Conservation (phyloP, 2,113 vertebrate genomes). For the Dipodomys merriami region DNA sequence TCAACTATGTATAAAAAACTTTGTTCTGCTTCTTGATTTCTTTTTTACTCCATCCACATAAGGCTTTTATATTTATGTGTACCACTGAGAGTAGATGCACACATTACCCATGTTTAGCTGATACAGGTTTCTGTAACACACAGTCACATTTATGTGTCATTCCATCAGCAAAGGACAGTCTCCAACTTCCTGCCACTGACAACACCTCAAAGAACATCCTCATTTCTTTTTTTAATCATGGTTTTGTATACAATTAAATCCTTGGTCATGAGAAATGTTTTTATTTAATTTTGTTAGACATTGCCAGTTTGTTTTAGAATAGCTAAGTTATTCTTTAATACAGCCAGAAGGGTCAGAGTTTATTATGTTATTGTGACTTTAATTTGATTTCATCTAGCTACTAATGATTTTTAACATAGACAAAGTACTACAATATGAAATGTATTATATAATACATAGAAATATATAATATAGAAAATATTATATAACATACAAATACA, state of each 20-base stretch:
- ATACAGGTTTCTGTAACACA: neutral
- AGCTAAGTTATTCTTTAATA: neutral
- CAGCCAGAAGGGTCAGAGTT: neutral
- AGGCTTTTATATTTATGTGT: neutral
- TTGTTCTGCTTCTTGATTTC: neutral
- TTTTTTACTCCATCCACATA: neutral
- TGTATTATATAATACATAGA: no score
- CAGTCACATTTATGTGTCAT: neutral
- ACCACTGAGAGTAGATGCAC: neutral
- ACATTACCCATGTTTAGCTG: neutral
- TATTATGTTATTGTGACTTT: slow-evolving; percentile 31
- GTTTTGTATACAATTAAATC: neutral
- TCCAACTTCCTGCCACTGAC: neutral
- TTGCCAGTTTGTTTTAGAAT: neutral
- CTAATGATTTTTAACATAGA: neutral
- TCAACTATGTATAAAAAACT: neutral
- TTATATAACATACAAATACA: no score
- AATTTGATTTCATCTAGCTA: slow-evolving; percentile 57
- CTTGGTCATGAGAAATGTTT: neutral
- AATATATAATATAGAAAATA: no score
- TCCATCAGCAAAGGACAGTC: neutral
- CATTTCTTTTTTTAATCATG: neutral
- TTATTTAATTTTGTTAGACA: neutral
- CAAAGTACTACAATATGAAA: no score
- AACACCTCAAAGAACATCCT: neutral